A percentile compares a stretch with the other conserved stretches of the same genome.
Conservation (phyloP, 1,140 invertebrate species). For the Orius insidiosus region DNA sequence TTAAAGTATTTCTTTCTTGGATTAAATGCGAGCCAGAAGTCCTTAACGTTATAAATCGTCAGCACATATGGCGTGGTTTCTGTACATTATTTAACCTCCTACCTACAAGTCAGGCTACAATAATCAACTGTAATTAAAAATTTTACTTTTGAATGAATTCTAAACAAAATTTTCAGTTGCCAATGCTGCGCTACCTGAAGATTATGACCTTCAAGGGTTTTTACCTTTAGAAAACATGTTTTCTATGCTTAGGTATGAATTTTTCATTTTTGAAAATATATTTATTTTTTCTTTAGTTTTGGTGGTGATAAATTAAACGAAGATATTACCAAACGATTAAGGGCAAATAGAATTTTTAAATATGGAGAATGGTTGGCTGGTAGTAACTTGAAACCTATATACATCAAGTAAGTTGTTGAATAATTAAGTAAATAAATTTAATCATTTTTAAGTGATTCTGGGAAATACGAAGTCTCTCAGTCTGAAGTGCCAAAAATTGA, state of each 20-base stretch:
- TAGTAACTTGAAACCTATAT: slow-evolving; percentile 27
- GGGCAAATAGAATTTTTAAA: slow-evolving; percentile 27
- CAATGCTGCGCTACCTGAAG: slow-evolving; percentile 53
- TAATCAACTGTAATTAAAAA: slow-evolving; percentile 11
- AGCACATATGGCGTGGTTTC: slow-evolving; percentile 63
- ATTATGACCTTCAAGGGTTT: slow-evolving; percentile 62
- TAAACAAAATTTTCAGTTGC: slow-evolving; percentile 30
- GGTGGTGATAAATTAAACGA: slow-evolving; percentile 13
- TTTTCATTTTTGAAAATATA: slow-evolving; percentile 4
- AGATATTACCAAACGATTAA: slow-evolving; percentile 17
- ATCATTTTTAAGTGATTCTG: slow-evolving; percentile 4
- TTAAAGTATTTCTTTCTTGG: slow-evolving; percentile 61
- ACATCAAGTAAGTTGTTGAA: slow-evolving; percentile 23
- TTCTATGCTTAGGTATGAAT: slow-evolving; percentile 31
- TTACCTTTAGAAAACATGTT: slow-evolving; percentile 46
- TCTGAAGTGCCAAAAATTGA: not conserved
- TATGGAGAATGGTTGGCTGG: slow-evolving; percentile 31
- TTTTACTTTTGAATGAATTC: not conserved
- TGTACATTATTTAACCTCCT: slow-evolving; percentile 52
- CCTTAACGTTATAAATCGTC: slow-evolving; percentile 35
- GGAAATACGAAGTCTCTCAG: slow-evolving; percentile 3
- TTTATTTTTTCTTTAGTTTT: slow-evolving; percentile 16
- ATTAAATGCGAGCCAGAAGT: slow-evolving; percentile 36
- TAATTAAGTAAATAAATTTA: too few relatives aligned
- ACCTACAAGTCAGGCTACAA: slow-evolving; percentile 24